Evolutionary conservation across 2,888 invertebrate species (phyloP), one percentile per base, ranked within the genome.

Genomic region (Drosophila robusta): DNA sequence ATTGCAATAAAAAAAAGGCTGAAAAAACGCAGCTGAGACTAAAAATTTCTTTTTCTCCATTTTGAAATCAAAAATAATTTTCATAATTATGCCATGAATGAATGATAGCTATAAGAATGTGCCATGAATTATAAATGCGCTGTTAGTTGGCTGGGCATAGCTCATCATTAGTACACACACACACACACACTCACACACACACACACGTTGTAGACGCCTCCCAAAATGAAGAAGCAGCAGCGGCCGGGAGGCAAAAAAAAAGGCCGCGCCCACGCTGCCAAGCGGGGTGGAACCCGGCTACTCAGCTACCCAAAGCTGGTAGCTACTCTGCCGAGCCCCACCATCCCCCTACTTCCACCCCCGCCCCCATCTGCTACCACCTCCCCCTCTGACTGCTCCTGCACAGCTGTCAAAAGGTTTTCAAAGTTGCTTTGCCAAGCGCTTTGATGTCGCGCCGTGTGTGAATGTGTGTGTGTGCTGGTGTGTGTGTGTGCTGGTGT

Each of bases 341-440:
- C 11, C 50, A 22, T 9, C 24, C 46, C 47, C 24, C 49, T 22
- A 24, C 14, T 22, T 22, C 36, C 7, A 6, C 2, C 18, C 9
- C 16, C 39, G 14, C 16, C 50, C 38, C 14, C 32, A 32, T 32
- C 42, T 34, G 54, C 54, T 44, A 24, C 49, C 8, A 1, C 45
- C 47, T 55, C 9, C 29, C 24, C 39, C 44, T 14, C 44, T 12
- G 36, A 11, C 18, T 60, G 60, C 72, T 68, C 54, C 63, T 55
- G 58, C 70, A 75, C 83, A 83, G 87, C 85, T 87, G 83, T 83
- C 83, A 83, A 83, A 83, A 83, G 85, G 87, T 82, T 83, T 85
- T 85, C 83, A 83, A 83, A 87, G 82, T 87, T 85, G 77, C 83
- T 83, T 75, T 75, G 66, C 74, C 65, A 66, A 68, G 80, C 76